Evolutionary conservation across 2,113 vertebrate species (phyloP), one percentile per base, ranked within the genome.

Genomic region (Sisor rabdophorus): DNA sequence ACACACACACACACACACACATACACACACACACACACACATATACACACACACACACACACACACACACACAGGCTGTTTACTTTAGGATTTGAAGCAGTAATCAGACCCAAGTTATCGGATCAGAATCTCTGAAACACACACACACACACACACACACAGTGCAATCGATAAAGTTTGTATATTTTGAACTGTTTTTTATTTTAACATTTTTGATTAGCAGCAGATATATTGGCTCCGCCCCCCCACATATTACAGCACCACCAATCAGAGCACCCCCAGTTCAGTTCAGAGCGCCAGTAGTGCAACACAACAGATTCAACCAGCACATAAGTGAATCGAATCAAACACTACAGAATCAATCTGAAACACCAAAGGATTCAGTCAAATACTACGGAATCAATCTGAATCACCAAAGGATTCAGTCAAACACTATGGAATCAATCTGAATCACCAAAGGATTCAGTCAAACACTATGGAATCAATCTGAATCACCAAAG

Each of bases 121-220:
- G 22, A 28, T 59, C 56, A 63, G 19, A n/a, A 63, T 64, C 60
- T 63, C n/a, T n/a, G n/a, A n/a, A n/a, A n/a, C n/a, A n/a, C n/a
- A n/a, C n/a, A n/a, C n/a, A n/a, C n/a, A n/a, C n/a, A n/a, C n/a
- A n/a, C n/a, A n/a, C 61, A 22, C 20, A 44, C 20, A 20, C 9
- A 16, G 11, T 50, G 36, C 24, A 22, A 65, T 8, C 5, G 15
- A 58, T 64, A 63, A 11, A 36, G 36, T 40, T 17, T 63, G 59
- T 61, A 11, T 4, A n/a, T 19, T 36, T 63, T 63, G 16, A 7
- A 32, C 2, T n/a, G n/a, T n/a, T n/a, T 36, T 20, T 61, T 61
- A 61, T 36, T 3, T n/a, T 64, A n/a, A 13, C 4, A 9, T 1
- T 61, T 1, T 32, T 7, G 32, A 30, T 36, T 10, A 11, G 20